Base-by-base conservation (phyloP, 2,888 invertebrate species). In the Euzophera pinguis region DNA sequence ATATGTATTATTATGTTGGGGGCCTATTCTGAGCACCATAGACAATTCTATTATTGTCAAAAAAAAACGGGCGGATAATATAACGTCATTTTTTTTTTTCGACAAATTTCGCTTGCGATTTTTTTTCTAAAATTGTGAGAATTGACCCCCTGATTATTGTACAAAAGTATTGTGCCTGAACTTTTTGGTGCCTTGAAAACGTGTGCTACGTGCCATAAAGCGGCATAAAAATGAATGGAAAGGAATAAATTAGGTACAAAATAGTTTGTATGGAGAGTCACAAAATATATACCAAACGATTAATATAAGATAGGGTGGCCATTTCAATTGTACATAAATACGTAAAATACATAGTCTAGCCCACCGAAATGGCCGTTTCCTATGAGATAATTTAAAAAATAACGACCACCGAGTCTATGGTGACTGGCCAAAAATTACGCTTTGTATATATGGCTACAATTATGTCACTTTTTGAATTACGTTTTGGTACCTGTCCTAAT, bases 271-370 rank as follows among this genome's bases (percentile, higher is more conserved):
- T 80, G 77, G 71, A 70, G 75, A 87, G 89, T 89, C 89, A 90
- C 89, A 90, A 89, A 87, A 80, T 75, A 82, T 76, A 90, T 88
- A 85, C 88, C 89, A 89, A 89, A 89, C 88, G 78, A 76, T 80
- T 73, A 74, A 72, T 77, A 81, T 81, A 73, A 76, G 73, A 71
- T 75, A 75, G 71, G 69, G 71, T 71, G 72, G 71, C 75, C 76
- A 77, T 73, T 71, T 75, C 75, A 71, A 65, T 71, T 78, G 81
- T 75, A 79, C 67, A 81, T 81, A 84, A 72, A 81, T 82, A 85
- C 83, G 87, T 87, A 84, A 78, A 71, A 63, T 75, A 66, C 53
- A 51, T 53, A 69, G 71, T 67, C 71, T 64, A 65, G 75, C 86
- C 88, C 88, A 88, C 88, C 88, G 87, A 80, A 65, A 72, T 84